phyloP scores from a whole-genome alignment of 2,797 vertebrate species.

The Rhynchotus rufescens region DNA sequence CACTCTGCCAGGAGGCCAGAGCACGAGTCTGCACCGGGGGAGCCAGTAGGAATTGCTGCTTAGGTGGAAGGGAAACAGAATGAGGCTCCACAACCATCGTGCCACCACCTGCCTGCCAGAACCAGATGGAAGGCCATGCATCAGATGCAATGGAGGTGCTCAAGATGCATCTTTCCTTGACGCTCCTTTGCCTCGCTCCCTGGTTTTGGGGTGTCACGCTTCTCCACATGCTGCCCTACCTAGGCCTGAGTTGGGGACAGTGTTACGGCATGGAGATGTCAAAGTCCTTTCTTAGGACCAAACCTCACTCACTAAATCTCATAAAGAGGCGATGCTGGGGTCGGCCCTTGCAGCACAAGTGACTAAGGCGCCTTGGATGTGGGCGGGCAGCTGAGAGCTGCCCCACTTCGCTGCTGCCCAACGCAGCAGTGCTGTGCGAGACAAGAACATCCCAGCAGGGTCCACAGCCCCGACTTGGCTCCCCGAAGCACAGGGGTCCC shows the following conservation, averaged over 20 bases:
- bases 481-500: not conserved
- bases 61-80: not conserved
- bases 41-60: not conserved
- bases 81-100: not conserved
- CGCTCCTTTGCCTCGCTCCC: not conserved
- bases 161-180: not conserved
- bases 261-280: not conserved
- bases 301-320: not conserved
- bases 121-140: not conserved
- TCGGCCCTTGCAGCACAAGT: not conserved
- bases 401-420: not conserved
- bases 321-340: not conserved
- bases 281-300: not conserved
- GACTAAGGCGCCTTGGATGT: accelerated
- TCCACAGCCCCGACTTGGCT: not conserved
- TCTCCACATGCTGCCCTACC: not conserved
- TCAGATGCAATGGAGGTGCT: not conserved
- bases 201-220: not conserved
- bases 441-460: not conserved
- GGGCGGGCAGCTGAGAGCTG: not conserved
- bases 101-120: not conserved
- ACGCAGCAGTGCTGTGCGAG: too few relatives aligned
- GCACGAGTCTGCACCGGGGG: not conserved
- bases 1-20: not conserved
- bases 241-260: not conserved